These are phyloP conservation scores for Adelges cooleyi DNA, from an alignment of 1,140 invertebrate genomes.

Conservation along the genomic window DNA sequence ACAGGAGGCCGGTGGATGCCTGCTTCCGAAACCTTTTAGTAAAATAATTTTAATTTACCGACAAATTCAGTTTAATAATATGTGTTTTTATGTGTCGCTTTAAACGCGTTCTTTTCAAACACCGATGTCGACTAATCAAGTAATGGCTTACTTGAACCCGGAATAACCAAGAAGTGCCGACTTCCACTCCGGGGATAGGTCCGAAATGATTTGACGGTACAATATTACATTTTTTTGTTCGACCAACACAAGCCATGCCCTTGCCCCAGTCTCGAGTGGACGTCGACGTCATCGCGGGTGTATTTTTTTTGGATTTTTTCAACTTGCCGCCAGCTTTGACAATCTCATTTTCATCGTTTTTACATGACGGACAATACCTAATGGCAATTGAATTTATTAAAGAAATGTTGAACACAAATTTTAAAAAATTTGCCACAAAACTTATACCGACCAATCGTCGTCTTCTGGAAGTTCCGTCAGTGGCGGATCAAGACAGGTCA, in stretches of 20 bases:
- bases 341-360: conserved; percentile 60
- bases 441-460: conserved; percentile 68
- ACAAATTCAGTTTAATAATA: too few relatives aligned
- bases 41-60: too few relatives aligned
- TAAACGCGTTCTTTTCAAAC: too few relatives aligned
- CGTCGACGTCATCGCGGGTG: conserved; percentile 31
- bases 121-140: too few relatives aligned
- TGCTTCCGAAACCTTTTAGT: conserved; percentile 58
- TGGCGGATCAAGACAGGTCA: conserved; percentile 55
- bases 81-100: too few relatives aligned
- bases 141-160: conserved; percentile 56
- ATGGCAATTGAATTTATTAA: conserved; percentile 13
- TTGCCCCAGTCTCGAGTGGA: conserved; percentile 61
- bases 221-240: conserved; percentile 53
- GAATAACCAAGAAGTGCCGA: conserved; percentile 73
- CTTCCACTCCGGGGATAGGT: conserved; percentile 71
- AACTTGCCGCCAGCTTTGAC: conserved; percentile 63
- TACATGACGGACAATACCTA: conserved; percentile 70
- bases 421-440: too few relatives aligned
- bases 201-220: conserved; percentile 69
- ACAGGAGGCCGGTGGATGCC: conserved; percentile 73
- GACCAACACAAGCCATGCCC: conserved; percentile 73
- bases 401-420: conserved; percentile 2
- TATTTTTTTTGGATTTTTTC: conserved; percentile 50
- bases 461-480: conserved; percentile 50